Evolutionary conservation across 1,140 invertebrate genomes (phyloP), one percentile per base, ranked within the genome.

Genomic region (Cataglyphis hispanica): DNA sequence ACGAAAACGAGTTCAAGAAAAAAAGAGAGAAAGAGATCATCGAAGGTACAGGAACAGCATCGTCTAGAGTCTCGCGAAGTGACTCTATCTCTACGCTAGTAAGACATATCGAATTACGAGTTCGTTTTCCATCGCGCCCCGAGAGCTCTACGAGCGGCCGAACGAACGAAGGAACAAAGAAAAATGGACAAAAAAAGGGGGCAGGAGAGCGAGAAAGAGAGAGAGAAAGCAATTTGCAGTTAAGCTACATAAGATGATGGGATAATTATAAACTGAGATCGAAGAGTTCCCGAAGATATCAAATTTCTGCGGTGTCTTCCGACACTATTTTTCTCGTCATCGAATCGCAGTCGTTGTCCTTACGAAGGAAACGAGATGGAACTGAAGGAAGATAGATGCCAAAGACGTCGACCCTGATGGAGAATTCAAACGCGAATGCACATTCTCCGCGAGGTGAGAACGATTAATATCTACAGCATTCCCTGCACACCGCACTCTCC

Each of bases 31-130:
- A 27, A 75, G 13, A 50, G 13, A 53, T 69, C 58, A 53, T 13
- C 16, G 22, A 16, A 22, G 63, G 25, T 37, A 63, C 67, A 60
- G 81, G n/a, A 69, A 66, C 37, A 64, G 50, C 70, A 63, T 77
- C 58, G 64, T 74, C 78, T 78, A 67, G 81, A 85, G 74, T 46
- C n/a, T 69, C 60, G 87, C 78, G 76, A 90, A 93, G 91, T 93
- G 93, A 93, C 92, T 93, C 92, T 91, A 93, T 93, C 93, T 93
- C 72, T 83, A 67, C 69, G 75, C 85, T 89, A 90, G 91, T 92
- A 91, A 90, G 90, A 93, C 92, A 91, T 92, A 94, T 93, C 92
- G 91, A 89, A 92, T 94, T 93, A 92, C 93, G 78, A n/a, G n/a
- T n/a, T n/a, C 89, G 87, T 91, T 91, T 87, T 89, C 89, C 91